Base-by-base conservation (phyloP, 2,888 invertebrate genomes). In the Pediacus dermestoides region DNA sequence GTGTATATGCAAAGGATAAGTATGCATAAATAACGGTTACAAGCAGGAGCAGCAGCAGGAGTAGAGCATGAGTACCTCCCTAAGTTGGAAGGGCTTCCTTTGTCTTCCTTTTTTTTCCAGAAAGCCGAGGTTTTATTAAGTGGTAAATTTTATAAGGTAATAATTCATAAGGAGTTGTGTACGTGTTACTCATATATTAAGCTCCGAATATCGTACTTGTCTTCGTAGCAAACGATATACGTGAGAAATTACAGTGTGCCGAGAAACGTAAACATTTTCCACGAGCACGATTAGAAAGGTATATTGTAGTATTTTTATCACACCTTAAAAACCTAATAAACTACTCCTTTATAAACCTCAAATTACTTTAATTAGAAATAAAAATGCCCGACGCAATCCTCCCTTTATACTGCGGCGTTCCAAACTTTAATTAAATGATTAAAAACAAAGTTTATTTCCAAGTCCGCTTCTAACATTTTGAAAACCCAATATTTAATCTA, bases 161-260 rank as follows among this genome's bases (percentile, higher is more conserved):
- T 57, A 58, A 56, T 48, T 58, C 56, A 57, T 53, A 48, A 49
- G 44, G 51, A 44, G 49, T 48, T 51, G 49, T 55, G 46, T 55
- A 49, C 53, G 47, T 50, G 48, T 48, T 50, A 42, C 50, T 49
- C 52, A 55, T 56, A 57, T 58, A 55, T 55, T 54, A 52, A 53
- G 39, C 41, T 37, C 25, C 38, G 50, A 49, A 51, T 56, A 52
- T 50, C 51, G 53, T 51, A 46, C 57, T 57, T 58, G 57, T 60
- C 57, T 58, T 50, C 52, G 43, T 34, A 50, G 52, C 48, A 58
- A 59, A 58, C 56, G 59, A 60, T 59, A 60, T 59, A 60, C 56
- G 60, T 61, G 60, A 59, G 61, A 61, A 61, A 58, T 58, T 57
- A 53, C 56, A 54, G 42, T 37, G 42, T 57, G 58, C 45, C 44